Evolutionary conservation across 2,797 vertebrate genomes (phyloP).

Genomic region (Coreius guichenoti): DNA sequence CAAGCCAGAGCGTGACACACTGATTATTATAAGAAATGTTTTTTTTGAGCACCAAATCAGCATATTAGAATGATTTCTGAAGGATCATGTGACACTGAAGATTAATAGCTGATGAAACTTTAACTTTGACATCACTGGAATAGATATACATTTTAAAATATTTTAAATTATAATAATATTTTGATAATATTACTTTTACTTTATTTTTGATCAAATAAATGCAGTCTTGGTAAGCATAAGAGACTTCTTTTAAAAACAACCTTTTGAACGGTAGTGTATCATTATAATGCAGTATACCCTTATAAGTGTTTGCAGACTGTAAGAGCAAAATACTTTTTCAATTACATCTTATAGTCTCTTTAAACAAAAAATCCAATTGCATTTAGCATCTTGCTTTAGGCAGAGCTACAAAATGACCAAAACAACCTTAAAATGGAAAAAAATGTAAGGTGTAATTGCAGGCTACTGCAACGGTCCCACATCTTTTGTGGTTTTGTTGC

Average conservation of each 20-base stretch:
- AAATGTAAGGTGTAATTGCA: conserved; percentile 38
- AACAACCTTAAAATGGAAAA: neutral
- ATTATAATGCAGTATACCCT: neutral
- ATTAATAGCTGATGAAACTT: too few relatives aligned
- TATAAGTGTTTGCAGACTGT: neutral
- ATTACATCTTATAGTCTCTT: neutral
- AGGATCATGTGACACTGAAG: too few relatives aligned
- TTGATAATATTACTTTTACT: neutral
- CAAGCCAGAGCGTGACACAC: too few relatives aligned
- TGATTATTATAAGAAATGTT: too few relatives aligned
- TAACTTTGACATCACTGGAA: too few relatives aligned
- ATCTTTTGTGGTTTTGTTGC: conserved; percentile 28
- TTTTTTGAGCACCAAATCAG: too few relatives aligned
- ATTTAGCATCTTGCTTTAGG: neutral
- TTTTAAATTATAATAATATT: neutral
- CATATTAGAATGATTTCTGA: too few relatives aligned
- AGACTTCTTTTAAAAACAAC: neutral
- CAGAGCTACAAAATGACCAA: neutral
- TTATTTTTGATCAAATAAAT: neutral
- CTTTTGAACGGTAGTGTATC: neutral
- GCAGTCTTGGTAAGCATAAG: neutral
- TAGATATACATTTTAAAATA: neutral
- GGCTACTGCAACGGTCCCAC: neutral
- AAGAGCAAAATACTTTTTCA: neutral
- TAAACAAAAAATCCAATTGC: neutral